Base-by-base conservation (phyloP, 2,888 invertebrate genomes). In the Mayetiola destructor region DNA sequence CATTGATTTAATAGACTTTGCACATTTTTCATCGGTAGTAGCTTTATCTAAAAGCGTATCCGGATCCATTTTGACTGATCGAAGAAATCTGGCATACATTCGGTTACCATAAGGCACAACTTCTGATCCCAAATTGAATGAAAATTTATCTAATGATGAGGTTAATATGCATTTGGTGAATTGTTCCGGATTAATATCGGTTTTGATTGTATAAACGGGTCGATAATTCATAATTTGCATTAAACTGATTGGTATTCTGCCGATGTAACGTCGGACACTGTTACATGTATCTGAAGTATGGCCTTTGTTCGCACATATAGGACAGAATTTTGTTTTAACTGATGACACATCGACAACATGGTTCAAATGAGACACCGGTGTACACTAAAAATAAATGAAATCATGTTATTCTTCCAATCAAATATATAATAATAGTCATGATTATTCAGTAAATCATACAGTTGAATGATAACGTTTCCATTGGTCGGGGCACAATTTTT, bases 391-490 rank as follows among this genome's bases (percentile, higher is more conserved):
- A 52, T 58, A 14, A 52, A n/a, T n/a, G n/a, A n/a, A n/a, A n/a
- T n/a, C n/a, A n/a, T n/a, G n/a, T n/a, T n/a, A n/a, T n/a, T n/a
- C n/a, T n/a, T n/a, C n/a, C n/a, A n/a, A n/a, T n/a, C n/a, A n/a
- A n/a, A n/a, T n/a, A n/a, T n/a, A n/a, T n/a, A n/a, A n/a, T n/a
- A n/a, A n/a, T n/a, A n/a, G n/a, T n/a, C n/a, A n/a, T n/a, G n/a
- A n/a, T n/a, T n/a, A n/a, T n/a, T n/a, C n/a, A 48, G 27, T 23
- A 37, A n/a, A 27, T 67, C 68, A 74, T 73, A 81, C 85, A 60
- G 85, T 85, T 61, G 80, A 77, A 67, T 85, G 84, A 70, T 84
- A 86, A 58, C 84, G 76, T 55, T 86, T 77, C 86, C 86, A 87
- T 40, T 80, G 70, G 69, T 86, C 85, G 0, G 86, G 85, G 63